Conservation (phyloP, 2,797 vertebrate species). For the Paguma larvata region DNA sequence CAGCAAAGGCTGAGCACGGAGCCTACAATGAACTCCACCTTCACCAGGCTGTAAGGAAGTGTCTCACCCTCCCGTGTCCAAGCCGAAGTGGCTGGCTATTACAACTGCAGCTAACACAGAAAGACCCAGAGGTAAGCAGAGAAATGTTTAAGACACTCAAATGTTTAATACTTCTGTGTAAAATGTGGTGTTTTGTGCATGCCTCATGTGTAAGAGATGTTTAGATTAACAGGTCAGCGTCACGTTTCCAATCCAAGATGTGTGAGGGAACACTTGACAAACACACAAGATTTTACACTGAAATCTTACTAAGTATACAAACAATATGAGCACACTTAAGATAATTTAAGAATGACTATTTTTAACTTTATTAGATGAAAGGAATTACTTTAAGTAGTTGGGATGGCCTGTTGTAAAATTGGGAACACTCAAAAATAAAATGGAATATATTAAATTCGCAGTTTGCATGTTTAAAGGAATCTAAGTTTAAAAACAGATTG, state of each 20-base stretch:
- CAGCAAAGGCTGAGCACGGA: background rate
- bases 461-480: background rate
- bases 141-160: background rate
- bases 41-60: background rate
- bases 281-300: background rate
- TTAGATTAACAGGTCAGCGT: background rate
- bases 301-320: constrained; percentile 45
- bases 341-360: background rate
- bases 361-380: constrained; percentile 12
- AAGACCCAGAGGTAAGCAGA: background rate
- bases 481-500: background rate
- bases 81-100: background rate
- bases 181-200: background rate
- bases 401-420: background rate
- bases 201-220: background rate
- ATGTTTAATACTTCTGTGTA: background rate
- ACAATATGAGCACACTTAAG: background rate
- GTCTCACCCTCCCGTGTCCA: background rate
- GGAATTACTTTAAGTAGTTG: background rate
- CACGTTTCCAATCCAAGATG: background rate
- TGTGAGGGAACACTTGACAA: background rate
- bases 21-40: background rate
- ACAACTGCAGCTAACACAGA: background rate
- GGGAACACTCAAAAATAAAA: constrained; percentile 5
- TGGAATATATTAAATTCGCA: background rate